These are phyloP conservation scores for Channallabes apus DNA, from an alignment of 2,797 vertebrate species.

Conservation along the genomic window DNA sequence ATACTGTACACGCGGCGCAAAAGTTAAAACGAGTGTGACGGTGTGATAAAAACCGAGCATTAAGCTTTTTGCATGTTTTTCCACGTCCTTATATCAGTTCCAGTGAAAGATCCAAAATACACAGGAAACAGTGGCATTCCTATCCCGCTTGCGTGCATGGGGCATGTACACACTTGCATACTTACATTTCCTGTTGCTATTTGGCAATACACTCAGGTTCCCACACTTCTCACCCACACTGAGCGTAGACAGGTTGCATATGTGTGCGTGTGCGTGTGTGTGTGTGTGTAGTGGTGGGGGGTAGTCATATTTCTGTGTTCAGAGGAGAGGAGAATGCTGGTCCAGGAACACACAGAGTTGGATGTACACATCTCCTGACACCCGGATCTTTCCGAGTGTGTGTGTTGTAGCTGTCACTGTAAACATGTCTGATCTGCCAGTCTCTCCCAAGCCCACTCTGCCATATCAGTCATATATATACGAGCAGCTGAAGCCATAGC, in stretches of 20 bases:
- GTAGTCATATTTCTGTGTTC: slow-evolving; percentile 68
- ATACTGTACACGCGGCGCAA: background rate
- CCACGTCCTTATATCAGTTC: background rate
- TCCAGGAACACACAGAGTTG: slow-evolving; percentile 66
- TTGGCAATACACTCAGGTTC: slow-evolving; percentile 23
- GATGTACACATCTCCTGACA: slow-evolving; percentile 52
- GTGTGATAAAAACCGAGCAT: background rate
- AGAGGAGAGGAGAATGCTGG: slow-evolving; percentile 65
- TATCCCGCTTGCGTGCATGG: background rate
- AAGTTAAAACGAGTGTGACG: background rate
- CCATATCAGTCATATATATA: slow-evolving; percentile 42
- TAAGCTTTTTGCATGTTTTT: background rate
- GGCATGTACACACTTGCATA: slow-evolving; percentile 1
- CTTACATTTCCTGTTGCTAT: slow-evolving; percentile 18
- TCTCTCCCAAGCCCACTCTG: slow-evolving; percentile 35
- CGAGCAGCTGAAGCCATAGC: slow-evolving; percentile 34
- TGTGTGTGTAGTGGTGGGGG: slow-evolving; percentile 15
- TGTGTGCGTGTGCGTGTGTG: slow-evolving; percentile 38
- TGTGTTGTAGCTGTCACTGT: slow-evolving; percentile 48
- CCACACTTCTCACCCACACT: slow-evolving; percentile 32
- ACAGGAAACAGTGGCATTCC: background rate
- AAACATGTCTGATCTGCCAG: slow-evolving; percentile 39
- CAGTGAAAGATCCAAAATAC: background rate
- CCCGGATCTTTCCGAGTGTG: slow-evolving; percentile 36
- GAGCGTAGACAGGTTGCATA: slow-evolving; percentile 31